A percentile compares a stretch with the other conserved stretches of the same genome.
phyloP scores from a whole-genome alignment of 2,888 invertebrate genomes.

The Exephanes ischioxanthus region DNA sequence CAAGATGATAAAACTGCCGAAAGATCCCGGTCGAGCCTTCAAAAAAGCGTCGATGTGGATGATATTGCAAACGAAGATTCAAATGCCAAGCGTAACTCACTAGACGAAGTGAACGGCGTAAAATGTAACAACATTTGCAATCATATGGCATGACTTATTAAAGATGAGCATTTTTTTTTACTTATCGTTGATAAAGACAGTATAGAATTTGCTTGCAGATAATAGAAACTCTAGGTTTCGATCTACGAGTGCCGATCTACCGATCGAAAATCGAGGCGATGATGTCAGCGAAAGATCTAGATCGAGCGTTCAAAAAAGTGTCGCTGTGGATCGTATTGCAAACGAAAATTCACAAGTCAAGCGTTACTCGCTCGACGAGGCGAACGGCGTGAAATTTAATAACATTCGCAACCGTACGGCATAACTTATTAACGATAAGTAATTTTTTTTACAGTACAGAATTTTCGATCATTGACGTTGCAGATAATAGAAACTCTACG shows the following conservation, averaged over 20 bases:
- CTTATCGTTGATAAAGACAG: no score
- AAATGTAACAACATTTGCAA: background rate
- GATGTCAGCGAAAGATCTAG: background rate
- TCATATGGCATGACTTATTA: no score
- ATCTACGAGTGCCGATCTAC: no score
- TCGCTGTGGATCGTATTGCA: background rate
- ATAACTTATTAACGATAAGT: no score
- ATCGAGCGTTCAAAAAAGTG: conserved; percentile 4
- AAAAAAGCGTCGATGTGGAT: background rate
- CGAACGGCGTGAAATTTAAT: background rate
- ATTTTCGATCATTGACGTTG: no score
- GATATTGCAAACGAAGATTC: background rate
- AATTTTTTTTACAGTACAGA: no score
- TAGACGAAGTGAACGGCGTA: background rate
- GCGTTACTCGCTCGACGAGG: background rate
- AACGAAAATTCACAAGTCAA: background rate
- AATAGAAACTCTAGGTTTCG: no score
- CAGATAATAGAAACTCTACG: no score
- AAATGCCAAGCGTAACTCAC: background rate
- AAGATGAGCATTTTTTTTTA: no score
- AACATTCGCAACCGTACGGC: background rate
- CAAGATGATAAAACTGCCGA: background rate
- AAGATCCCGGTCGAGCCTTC: conserved; percentile 2
- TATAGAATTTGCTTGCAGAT: no score
- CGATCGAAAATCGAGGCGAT: background rate